Conservation (phyloP, 2,113 vertebrate species). For the Xyrauchen texanus region DNA sequence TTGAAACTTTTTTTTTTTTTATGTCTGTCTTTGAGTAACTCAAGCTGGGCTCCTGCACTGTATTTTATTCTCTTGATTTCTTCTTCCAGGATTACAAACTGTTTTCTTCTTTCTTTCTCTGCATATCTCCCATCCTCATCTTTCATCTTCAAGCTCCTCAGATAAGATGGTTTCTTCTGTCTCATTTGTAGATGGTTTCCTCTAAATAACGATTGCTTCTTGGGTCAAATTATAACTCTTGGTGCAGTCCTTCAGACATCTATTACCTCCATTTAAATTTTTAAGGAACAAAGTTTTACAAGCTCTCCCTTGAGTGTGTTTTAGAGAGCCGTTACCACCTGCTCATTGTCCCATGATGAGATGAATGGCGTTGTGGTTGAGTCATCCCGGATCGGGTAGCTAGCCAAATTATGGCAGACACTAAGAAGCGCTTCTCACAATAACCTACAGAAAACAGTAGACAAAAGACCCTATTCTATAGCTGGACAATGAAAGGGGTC, state of each 20-base stretch:
- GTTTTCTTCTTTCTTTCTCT: background rate
- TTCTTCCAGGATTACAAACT: background rate
- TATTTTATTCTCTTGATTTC: too few relatives aligned
- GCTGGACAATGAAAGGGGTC: slow-evolving; percentile 82
- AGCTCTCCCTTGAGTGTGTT: slow-evolving; percentile 74
- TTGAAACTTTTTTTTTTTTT: background rate
- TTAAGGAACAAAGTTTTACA: slow-evolving; percentile 72
- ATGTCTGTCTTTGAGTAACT: slow-evolving; percentile 10
- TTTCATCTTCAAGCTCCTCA: slow-evolving; percentile 49
- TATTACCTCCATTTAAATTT: slow-evolving; percentile 77
- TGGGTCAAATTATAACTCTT: slow-evolving; percentile 47
- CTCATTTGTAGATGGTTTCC: background rate
- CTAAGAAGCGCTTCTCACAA: slow-evolving; percentile 85
- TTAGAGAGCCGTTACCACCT: slow-evolving; percentile 67
- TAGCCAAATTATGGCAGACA: slow-evolving; percentile 87
- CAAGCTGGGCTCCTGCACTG: background rate
- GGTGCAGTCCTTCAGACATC: slow-evolving; percentile 63
- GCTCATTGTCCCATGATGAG: slow-evolving; percentile 72
- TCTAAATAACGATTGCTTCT: slow-evolving; percentile 4
- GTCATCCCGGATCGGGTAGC: slow-evolving; percentile 82
- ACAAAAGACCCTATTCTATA: slow-evolving; percentile 84
- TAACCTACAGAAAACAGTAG: slow-evolving; percentile 77
- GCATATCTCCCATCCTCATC: background rate
- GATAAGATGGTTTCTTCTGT: slow-evolving; percentile 1
- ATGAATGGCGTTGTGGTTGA: slow-evolving; percentile 71